Base-by-base conservation (phyloP, 2,113 vertebrate species). In the Aplodontia rufa region DNA sequence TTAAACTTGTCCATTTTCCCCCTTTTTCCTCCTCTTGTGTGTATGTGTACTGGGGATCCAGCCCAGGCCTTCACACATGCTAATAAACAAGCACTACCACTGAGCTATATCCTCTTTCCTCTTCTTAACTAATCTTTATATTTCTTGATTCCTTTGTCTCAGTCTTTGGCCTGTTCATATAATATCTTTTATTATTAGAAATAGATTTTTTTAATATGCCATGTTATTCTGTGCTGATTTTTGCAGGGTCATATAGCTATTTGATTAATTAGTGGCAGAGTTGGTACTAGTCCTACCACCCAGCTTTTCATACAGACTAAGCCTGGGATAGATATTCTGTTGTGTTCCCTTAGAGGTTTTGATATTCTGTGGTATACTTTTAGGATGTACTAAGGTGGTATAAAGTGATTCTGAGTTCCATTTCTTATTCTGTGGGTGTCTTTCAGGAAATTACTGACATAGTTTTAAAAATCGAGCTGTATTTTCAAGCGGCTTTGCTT, bases 401-500 rank as follows among this genome's bases (percentile, higher is more conserved):
- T 22, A 28, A 96, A 80, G 30, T 64, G 17, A 45, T 51, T 80
- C 64, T 94, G 7, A 66, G 6, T 74, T 90, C 32, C 22, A 30
- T 90, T 83, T 91, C 49, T 91, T 91, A 37, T 28, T 93, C 12
- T 37, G n/a, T 81, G 32, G 86, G 90, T 96, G 0, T 93, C 0
- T 97, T 97, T 68, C 95, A 99, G 99, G 98, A 98, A n/a, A 98
- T 98, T 60, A 98, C 98, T 72, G 98, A 99, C 80, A 98, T 98
- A 0, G 97, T 98, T 74, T 98, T 98, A 96, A 98, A 97, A 93
- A 83, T 98, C 19, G 98, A 98, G 86, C 97, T 98, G n/a, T 99
- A 98, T 85, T 98, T 99, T 84, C 98, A 98, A 95, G 99, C 99
- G 0, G 98, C 99, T 95, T 98, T 99, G 2, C 98, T 99, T 96